Conservation (phyloP, 2,797 vertebrate genomes). For the Pteropus rufus region DNA sequence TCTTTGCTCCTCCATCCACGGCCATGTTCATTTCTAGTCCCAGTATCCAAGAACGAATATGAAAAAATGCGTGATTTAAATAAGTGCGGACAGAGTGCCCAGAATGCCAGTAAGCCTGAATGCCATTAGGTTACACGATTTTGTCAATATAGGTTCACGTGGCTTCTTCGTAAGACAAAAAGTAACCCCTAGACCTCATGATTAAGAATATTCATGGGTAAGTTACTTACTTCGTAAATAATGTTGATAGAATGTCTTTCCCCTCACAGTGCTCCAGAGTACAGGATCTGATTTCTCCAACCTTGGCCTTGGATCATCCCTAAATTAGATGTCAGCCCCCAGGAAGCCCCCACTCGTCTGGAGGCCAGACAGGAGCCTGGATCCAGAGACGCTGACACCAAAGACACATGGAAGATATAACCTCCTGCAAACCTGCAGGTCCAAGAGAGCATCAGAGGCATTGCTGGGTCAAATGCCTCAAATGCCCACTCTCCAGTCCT, state of each 20-base stretch:
- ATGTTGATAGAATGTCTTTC: not conserved
- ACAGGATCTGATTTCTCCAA: not conserved
- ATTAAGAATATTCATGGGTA: not conserved
- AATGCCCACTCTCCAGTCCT: fast-evolving
- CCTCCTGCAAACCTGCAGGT: not conserved
- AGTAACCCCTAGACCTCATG: not conserved
- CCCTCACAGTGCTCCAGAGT: not conserved
- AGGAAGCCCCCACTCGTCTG: not conserved
- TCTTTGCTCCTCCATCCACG: not conserved
- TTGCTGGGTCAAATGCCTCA: not conserved
- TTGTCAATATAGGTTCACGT: not conserved
- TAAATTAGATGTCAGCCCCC: not conserved
- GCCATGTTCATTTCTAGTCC: not conserved
- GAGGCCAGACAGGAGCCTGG: not conserved
- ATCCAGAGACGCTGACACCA: not conserved
- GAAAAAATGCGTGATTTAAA: not conserved
- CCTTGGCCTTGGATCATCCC: not conserved
- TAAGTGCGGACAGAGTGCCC: not conserved
- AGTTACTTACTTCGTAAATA: not conserved
- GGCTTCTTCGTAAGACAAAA: not conserved
- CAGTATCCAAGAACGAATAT: not conserved
- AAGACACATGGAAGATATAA: not conserved
- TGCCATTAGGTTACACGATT: fast-evolving
- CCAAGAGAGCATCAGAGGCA: not conserved
- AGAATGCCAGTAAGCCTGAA: not conserved